Conservation (phyloP, 2,888 invertebrate species). For the Oxyteleia sp. region DNA sequence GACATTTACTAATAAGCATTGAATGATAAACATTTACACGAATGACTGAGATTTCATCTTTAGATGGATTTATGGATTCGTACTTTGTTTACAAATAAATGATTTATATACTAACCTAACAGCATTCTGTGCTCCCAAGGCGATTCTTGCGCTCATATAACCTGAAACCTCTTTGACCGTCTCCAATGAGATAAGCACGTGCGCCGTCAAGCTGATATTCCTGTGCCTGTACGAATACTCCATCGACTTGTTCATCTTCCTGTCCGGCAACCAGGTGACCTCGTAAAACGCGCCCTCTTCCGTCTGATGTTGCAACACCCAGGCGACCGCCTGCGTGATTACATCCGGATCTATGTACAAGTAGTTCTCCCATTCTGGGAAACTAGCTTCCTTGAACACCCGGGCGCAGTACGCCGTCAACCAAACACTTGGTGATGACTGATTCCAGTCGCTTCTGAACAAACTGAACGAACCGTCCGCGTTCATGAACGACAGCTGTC, state of each 20-base stretch:
- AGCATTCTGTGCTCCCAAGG: constrained; percentile 92
- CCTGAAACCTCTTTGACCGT: constrained; percentile 94
- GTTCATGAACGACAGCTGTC: constrained; percentile 96
- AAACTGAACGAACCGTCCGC: constrained; percentile 96
- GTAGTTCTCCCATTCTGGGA: constrained; percentile 99
- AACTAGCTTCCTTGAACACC: constrained; percentile 96
- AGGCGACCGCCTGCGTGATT: constrained; percentile 94
- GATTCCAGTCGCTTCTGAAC: constrained; percentile 97
- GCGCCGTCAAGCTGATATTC: constrained; percentile 97
- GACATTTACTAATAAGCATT: too few species aligned
- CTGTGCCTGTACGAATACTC: constrained; percentile 89
- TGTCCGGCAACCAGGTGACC: constrained; percentile 94
- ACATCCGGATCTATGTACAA: constrained; percentile 97
- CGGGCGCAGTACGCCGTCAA: constrained; percentile 96
- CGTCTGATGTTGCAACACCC: constrained; percentile 95
- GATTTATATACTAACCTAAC: constrained; percentile 85
- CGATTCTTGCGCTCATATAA: constrained; percentile 92
- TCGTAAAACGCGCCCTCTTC: constrained; percentile 96
- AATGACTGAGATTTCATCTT: too few species aligned
- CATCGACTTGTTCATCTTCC: constrained; percentile 92
- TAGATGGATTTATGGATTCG: too few species aligned
- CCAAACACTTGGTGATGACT: constrained; percentile 96
- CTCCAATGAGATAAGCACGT: constrained; percentile 95
- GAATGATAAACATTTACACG: too few species aligned
- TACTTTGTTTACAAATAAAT: too few species aligned